These are phyloP conservation scores for Theodoxus fluviatilis DNA, from an alignment of 2,888 invertebrate genomes.

Conservation along the genomic window DNA sequence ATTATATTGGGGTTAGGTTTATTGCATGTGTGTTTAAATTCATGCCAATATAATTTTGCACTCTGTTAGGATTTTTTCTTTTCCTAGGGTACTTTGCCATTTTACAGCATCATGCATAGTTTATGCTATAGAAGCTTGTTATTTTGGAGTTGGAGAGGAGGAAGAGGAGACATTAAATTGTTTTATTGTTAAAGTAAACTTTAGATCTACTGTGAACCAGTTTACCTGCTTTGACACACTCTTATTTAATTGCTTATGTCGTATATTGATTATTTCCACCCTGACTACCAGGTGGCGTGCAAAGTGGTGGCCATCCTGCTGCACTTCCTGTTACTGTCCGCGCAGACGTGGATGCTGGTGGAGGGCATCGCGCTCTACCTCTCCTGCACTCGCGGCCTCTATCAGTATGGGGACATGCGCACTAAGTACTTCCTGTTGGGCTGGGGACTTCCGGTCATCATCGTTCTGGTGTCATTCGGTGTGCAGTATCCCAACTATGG, in stretches of 20 bases:
- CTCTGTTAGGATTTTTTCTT: no score
- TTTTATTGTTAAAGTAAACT: not conserved
- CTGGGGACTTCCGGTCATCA: constrained; percentile 46
- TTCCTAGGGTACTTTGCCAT: no score
- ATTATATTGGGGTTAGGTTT: no score
- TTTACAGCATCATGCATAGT: no score
- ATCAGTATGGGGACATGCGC: constrained; percentile 40
- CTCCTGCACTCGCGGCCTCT: constrained; percentile 42
- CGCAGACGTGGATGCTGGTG: constrained; percentile 50
- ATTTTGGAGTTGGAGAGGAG: no score
- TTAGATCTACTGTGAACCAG: not conserved
- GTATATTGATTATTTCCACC: not conserved
- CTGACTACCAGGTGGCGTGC: constrained; percentile 38
- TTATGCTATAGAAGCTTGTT: no score
- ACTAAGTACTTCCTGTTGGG: constrained; percentile 41
- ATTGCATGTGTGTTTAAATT: no score
- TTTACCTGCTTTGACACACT: not conserved
- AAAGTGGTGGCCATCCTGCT: constrained; percentile 42
- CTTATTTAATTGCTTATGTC: not conserved
- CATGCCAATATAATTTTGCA: no score
- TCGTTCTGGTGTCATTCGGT: constrained; percentile 44
- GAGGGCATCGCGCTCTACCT: constrained; percentile 47
- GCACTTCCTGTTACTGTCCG: constrained; percentile 46
- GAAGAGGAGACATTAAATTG: not conserved
- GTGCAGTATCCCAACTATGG: constrained; percentile 44